phyloP scores from a whole-genome alignment of 2,113 vertebrate species.

The Guaruba guarouba region DNA sequence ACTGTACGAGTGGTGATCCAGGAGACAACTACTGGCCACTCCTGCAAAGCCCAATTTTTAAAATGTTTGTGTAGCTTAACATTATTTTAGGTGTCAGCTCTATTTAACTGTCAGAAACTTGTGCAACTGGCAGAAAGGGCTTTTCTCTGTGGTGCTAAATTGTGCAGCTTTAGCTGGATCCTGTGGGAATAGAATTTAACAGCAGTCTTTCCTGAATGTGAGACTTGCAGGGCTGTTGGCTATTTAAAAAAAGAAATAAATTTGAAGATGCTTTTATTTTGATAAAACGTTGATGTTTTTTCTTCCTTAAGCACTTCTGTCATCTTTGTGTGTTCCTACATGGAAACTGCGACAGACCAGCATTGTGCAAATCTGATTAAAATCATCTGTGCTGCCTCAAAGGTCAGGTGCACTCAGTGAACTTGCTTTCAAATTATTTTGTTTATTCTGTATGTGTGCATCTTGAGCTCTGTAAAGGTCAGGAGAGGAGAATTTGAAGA shows the following conservation, averaged over 20 bases:
- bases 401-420: conserved; percentile 73
- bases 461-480: conserved; percentile 76
- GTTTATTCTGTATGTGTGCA: conserved; percentile 78
- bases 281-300: background rate
- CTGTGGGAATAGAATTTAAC: background rate
- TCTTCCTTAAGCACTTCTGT: background rate
- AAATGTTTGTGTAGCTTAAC: background rate
- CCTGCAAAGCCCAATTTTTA: background rate
- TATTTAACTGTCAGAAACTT: background rate
- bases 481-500: conserved; percentile 70
- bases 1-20: background rate
- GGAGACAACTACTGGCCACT: background rate
- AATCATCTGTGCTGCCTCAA: conserved; percentile 75
- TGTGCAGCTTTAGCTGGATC: background rate
- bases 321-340: conserved; percentile 29
- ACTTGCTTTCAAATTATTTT: conserved; percentile 82
- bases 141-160: background rate
- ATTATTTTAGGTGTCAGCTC: background rate
- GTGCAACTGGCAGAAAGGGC: background rate
- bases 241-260: background rate
- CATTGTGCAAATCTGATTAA: conserved; percentile 77
- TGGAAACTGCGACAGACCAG: conserved; percentile 64
- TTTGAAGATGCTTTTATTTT: background rate
- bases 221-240: background rate
- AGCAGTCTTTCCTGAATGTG: background rate